Evolutionary conservation across 2,797 vertebrate genomes (phyloP).

Genomic region (Enteromius fasciolatus): DNA sequence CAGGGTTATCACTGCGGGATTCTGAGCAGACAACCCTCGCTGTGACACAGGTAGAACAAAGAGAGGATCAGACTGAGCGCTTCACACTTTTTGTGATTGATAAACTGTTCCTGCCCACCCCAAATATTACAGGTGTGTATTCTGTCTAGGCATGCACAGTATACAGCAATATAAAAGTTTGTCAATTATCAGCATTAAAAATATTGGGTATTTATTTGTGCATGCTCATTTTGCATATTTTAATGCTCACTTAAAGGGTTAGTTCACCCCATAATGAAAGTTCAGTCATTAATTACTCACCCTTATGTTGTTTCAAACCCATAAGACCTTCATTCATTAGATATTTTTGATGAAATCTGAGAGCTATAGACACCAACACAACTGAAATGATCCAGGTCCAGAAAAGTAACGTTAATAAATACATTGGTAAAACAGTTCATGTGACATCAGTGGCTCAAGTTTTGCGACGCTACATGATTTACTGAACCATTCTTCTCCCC

Average conservation of each 20-base stretch:
- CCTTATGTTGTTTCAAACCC: no score
- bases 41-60: slow-evolving; percentile 41
- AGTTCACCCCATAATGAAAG: no score
- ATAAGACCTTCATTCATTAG: no score
- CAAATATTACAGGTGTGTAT: slow-evolving; percentile 67
- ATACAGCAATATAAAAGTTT: not conserved
- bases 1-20: not conserved
- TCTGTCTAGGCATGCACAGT: not conserved
- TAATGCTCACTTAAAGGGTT: not conserved
- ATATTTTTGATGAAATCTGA: no score
- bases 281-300: no score
- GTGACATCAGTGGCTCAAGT: no score
- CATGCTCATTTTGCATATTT: not conserved
- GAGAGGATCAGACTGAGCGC: slow-evolving; percentile 49
- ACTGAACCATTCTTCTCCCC: no score
- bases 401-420: no score
- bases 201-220: slow-evolving; percentile 2
- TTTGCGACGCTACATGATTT: no score
- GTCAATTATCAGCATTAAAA: not conserved
- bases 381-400: no score
- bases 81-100: slow-evolving; percentile 71
- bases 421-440: no score
- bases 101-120: slow-evolving; percentile 70
- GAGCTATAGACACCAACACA: no score
- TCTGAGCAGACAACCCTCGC: slow-evolving; percentile 9